Evolutionary conservation across 2,113 vertebrate genomes (phyloP).

Genomic region (Calcarius ornatus): DNA sequence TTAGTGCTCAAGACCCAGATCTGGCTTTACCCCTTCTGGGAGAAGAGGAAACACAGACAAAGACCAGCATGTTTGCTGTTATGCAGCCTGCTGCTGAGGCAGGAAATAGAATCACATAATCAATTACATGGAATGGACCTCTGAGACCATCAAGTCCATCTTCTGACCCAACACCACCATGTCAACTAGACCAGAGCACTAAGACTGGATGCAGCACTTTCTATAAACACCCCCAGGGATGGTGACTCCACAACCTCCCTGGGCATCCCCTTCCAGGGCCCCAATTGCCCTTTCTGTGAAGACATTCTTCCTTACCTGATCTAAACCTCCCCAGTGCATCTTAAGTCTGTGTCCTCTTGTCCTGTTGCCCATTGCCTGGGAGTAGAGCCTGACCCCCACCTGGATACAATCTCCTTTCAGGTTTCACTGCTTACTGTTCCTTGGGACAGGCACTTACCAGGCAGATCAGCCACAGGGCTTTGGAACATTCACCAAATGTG

Average conservation of each 20-base stretch:
- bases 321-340: neutral
- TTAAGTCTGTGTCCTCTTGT: neutral
- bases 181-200: neutral
- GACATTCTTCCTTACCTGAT: neutral
- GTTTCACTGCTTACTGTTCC: neutral
- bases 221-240: neutral
- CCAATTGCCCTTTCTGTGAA: fast-evolving
- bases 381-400: neutral
- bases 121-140: neutral
- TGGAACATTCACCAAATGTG: neutral
- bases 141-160: neutral
- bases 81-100: neutral
- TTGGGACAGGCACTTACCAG: fast-evolving
- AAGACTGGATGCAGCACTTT: no score
- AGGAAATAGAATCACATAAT: neutral
- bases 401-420: neutral
- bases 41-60: neutral
- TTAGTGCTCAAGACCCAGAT: neutral
- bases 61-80: neutral
- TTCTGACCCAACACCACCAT: neutral
- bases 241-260: neutral
- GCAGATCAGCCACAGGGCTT: neutral
- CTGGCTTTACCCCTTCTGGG: neutral
- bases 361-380: neutral
- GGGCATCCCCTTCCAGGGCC: neutral